Conservation (phyloP, 2,113 vertebrate species). For the Cottus gobio region DNA sequence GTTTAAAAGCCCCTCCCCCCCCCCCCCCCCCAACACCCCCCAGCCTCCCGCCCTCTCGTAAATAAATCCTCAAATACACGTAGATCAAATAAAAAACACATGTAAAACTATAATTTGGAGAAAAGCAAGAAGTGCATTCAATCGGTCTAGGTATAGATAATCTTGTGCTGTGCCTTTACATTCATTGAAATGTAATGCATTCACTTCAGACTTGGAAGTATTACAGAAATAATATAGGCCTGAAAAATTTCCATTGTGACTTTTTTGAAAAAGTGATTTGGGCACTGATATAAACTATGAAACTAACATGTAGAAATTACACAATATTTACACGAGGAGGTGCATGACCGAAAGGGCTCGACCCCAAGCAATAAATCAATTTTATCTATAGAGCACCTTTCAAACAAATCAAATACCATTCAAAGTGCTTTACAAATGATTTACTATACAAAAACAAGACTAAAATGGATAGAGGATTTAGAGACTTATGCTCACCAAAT, state of each 20-base stretch:
- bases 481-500: background rate
- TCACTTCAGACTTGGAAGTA: background rate
- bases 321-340: background rate
- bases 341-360: background rate
- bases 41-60: too few species aligned
- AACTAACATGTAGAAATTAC: background rate
- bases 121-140: background rate
- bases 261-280: background rate
- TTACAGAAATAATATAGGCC: background rate
- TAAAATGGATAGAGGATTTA: background rate
- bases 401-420: background rate
- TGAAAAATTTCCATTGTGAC: background rate
- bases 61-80: background rate
- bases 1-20: too few species aligned
- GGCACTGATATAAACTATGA: background rate
- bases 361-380: background rate
- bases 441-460: background rate
- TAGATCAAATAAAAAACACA: too few species aligned
- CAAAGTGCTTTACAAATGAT: background rate
- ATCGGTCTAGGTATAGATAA: too few species aligned
- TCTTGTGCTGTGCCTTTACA: background rate
- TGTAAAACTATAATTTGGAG: too few species aligned
- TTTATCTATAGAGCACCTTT: background rate
- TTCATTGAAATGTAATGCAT: background rate
- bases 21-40: too few species aligned